Conservation (phyloP, 2,797 vertebrate species). For the Syngnathus acus region DNA sequence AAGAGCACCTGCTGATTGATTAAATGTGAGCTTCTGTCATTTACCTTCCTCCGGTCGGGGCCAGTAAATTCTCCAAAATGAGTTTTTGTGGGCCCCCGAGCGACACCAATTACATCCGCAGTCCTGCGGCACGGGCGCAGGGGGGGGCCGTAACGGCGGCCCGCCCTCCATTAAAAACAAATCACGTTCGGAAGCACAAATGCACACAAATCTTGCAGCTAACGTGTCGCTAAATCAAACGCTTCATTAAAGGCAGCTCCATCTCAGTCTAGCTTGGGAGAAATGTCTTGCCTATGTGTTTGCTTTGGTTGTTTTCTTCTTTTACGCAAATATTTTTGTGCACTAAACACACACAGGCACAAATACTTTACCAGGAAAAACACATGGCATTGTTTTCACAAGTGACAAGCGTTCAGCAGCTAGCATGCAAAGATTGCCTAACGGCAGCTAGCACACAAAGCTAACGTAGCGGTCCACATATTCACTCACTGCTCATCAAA, state of each 20-base stretch:
- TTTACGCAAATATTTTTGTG: not conserved
- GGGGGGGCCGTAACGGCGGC: conserved; percentile 18
- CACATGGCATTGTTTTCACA: not conserved
- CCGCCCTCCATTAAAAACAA: conserved; percentile 8
- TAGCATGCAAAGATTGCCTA: not conserved
- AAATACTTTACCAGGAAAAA: not conserved
- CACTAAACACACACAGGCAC: not conserved
- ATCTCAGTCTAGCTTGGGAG: not conserved
- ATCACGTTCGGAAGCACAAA: conserved; percentile 33
- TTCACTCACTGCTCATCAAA: not conserved
- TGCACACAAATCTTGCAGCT: not conserved
- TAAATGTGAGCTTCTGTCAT: not conserved
- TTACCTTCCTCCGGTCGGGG: not conserved
- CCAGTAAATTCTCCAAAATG: conserved; percentile 3
- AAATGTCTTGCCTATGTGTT: not conserved
- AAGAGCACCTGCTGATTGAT: conserved; percentile 1
- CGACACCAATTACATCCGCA: not conserved
- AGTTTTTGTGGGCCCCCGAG: not conserved
- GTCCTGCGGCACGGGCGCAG: not conserved
- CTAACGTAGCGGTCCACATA: not conserved
- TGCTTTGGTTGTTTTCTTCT: not conserved
- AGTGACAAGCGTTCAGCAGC: not conserved
- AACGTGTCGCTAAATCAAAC: not conserved
- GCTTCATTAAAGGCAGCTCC: not conserved
- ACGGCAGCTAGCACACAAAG: not conserved